Conservation (phyloP, 2,888 invertebrate genomes). For the Scaptomyza reducta region DNA sequence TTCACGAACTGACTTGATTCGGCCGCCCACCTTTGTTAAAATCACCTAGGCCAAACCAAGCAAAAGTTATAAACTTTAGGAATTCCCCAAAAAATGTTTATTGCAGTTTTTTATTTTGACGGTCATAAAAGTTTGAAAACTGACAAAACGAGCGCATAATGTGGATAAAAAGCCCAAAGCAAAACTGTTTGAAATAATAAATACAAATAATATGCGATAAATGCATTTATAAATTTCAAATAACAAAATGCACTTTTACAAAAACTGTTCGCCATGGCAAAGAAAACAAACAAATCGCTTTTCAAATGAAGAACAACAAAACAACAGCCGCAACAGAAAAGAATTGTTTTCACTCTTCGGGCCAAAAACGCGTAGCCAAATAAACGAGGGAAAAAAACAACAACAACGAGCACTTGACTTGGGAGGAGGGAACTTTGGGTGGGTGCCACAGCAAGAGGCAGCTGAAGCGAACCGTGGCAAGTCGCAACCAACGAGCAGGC, state of each 20-base stretch:
- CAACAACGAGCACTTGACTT: slow-evolving; percentile 56
- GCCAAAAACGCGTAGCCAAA: slow-evolving; percentile 57
- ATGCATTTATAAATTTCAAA: slow-evolving; percentile 65
- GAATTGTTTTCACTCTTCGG: slow-evolving; percentile 33
- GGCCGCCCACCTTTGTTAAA: too few species aligned
- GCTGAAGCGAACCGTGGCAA: slow-evolving; percentile 43
- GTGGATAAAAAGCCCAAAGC: slow-evolving; percentile 8
- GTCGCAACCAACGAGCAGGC: slow-evolving; percentile 28
- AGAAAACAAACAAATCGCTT: slow-evolving; percentile 71
- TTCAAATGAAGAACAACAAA: slow-evolving; percentile 46
- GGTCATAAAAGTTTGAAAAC: slow-evolving; percentile 12
- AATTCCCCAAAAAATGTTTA: slow-evolving; percentile 3
- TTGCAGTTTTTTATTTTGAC: slow-evolving; percentile 16
- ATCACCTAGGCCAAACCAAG: too few species aligned
- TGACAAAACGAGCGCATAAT: slow-evolving; percentile 15
- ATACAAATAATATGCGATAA: slow-evolving; percentile 46
- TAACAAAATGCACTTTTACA: slow-evolving; percentile 73
- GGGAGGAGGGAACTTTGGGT: slow-evolving; percentile 5
- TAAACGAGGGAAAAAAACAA: slow-evolving; percentile 10
- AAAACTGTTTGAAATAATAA: slow-evolving; percentile 38
- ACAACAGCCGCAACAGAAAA: slow-evolving; percentile 6
- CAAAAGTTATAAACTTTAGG: too few species aligned
- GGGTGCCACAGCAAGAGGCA: slow-evolving; percentile 23
- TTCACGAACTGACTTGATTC: too few species aligned
- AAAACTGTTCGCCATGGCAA: slow-evolving; percentile 25